Evolutionary conservation across 2,888 invertebrate genomes (phyloP), one percentile per base, ranked within the genome.

Genomic region (Eupithecia centaureata): DNA sequence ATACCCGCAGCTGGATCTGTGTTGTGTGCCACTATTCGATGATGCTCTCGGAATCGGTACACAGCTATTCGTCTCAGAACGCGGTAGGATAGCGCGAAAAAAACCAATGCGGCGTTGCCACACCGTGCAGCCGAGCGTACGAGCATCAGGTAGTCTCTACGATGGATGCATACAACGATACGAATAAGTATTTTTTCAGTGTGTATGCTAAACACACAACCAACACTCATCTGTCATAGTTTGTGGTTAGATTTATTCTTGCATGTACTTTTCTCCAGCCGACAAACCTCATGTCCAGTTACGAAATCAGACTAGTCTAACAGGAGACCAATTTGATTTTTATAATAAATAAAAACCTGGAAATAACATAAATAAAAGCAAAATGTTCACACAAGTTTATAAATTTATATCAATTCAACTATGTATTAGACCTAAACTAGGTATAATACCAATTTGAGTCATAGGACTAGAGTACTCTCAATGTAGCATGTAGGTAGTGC

Each of bases 51-150:
- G 79, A 85, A 86, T 82, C 30, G 56, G 32, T 57, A 84, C 84
- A 84, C 82, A 84, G 83, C 82, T 79, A 82, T 62, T 61, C 67
- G 65, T 54, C 32, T 22, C 70, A 30, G 72, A 87, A 84, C 72
- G 68, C 54, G 84, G 85, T 82, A 87, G 88, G 87, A 89, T 87
- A 89, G 86, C 86, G 88, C 90, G 86, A 90, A 90, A 87, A 86
- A 87, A 87, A 84, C 84, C 79, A 86, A 85, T 83, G 92, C 92
- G 91, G 83, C 91, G 92, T 93, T 93, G 92, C 92, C 92, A 86
- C 86, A 86, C 87, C 89, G 92, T 89, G 89, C 92, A 85, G 77
- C 85, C 85, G 86, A 88, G 85, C 88, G 86, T 86, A 87, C 87
- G 85, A 85, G 84, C 87, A 87, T 88, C 89, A 89, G 89, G 90